Base-by-base conservation (phyloP, 2,888 invertebrate species). In the Epistrophella euchroma region DNA sequence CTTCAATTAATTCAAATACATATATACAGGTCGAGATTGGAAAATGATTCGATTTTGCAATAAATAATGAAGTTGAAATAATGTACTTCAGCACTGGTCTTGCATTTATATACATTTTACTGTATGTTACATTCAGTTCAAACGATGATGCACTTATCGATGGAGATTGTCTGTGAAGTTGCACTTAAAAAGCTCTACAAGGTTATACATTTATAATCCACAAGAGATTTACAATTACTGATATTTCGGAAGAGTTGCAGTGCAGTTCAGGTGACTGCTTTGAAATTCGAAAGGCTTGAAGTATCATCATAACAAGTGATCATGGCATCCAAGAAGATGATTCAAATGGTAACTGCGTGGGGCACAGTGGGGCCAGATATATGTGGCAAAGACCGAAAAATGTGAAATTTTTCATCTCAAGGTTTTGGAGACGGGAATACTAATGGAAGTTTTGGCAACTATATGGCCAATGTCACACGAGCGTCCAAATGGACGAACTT, bases 281-380 rank as follows among this genome's bases (percentile, higher is more conserved):
- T 60, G 68, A 78, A 70, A 83, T 79, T 84, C 62, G 83, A 84
- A 84, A 84, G 83, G 79, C 83, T 79, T 32, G n/a, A 35, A 52
- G 45, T 40, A 83, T 22, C 60, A 55, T 58, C 66, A 52, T 3
- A 0, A 4, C 4, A 40, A 40, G 37, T 50, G 62, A 40, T 56
- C 32, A 22, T 40, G 32, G 22, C 43, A 47, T n/a, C 32, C 13
- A 32, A 50, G 70, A 83, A 83, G 79, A 83, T 62, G 83, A 79
- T 79, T 73, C 73, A 68, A 73, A 43, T 73, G 66, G 68, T 22
- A 70, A 62, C 45, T 17, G 32, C 43, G 28, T 25, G 47, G 25
- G 40, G 25, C 10, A 35, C 52, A 35, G 11, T 19, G 19, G 56
- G 37, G 10, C 19, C 17, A 55, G 7, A 1, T 28, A 6, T n/a